phyloP scores from a whole-genome alignment of 2,888 invertebrate genomes.

The Trachelus tabidus region DNA sequence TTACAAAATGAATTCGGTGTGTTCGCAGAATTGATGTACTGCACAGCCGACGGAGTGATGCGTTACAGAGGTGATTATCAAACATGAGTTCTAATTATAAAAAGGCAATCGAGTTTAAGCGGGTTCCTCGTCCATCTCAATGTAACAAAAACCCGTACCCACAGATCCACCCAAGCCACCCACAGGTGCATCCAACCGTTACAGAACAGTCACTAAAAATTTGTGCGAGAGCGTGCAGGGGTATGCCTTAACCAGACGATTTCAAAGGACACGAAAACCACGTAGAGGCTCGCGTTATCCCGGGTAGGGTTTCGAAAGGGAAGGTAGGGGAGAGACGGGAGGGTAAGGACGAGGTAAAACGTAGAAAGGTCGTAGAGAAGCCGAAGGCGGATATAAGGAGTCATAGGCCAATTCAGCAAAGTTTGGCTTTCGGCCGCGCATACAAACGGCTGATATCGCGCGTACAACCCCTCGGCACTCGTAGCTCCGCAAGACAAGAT shows the following conservation, averaged over 20 bases:
- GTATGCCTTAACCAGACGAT: slow-evolving; percentile 13
- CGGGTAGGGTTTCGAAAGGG: slow-evolving; percentile 10
- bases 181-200: not conserved
- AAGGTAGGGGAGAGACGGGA: slow-evolving; percentile 31
- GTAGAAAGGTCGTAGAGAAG: not conserved
- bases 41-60: slow-evolving; percentile 40
- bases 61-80: slow-evolving; percentile 45
- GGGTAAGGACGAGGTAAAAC: slow-evolving; percentile 20
- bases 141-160: not conserved
- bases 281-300: not conserved
- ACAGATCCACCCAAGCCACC: not conserved
- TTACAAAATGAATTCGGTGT: slow-evolving; percentile 34
- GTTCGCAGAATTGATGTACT: slow-evolving; percentile 44
- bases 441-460: slow-evolving; percentile 65
- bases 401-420: slow-evolving; percentile 65
- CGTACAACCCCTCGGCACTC: slow-evolving; percentile 32
- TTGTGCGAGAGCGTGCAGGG: slow-evolving; percentile 15
- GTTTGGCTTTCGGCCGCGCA: slow-evolving; percentile 62
- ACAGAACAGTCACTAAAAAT: not conserved
- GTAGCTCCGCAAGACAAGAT: slow-evolving; percentile 55
- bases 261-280: not conserved
- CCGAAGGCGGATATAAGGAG: slow-evolving; percentile 44
- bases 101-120: slow-evolving; percentile 42
- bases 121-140: slow-evolving; percentile 19
- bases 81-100: slow-evolving; percentile 29